phyloP scores from a whole-genome alignment of 2,888 invertebrate genomes.

The Erebia aethiops region DNA sequence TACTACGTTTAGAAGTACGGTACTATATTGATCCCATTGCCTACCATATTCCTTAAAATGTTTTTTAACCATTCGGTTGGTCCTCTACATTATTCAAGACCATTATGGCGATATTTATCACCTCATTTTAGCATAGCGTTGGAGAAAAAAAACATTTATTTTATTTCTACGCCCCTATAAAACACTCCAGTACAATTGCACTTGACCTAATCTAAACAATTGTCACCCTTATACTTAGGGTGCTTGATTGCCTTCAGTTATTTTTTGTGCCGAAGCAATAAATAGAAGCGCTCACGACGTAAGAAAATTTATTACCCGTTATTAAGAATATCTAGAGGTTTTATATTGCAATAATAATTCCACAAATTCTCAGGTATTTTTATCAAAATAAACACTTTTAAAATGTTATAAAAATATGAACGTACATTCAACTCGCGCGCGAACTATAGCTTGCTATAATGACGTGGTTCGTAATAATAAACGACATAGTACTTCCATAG shows the following conservation, averaged over 20 bases:
- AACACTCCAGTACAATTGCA: conserved; percentile 15
- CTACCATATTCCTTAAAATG: neutral
- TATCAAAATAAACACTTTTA: too few relatives aligned
- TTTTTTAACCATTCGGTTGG: conserved; percentile 9
- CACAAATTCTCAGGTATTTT: too few relatives aligned
- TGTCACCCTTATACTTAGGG: conserved; percentile 1
- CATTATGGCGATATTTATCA: conserved; percentile 18
- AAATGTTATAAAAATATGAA: too few relatives aligned
- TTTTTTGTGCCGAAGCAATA: conserved; percentile 9
- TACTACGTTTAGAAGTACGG: neutral
- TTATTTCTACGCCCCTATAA: conserved; percentile 18
- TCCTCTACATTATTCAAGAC: conserved; percentile 14
- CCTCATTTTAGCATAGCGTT: conserved; percentile 12
- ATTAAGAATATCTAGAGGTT: neutral
- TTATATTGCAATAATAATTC: too few relatives aligned
- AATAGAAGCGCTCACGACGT: neutral
- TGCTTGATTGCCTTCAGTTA: conserved; percentile 4
- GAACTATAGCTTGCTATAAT: too few relatives aligned
- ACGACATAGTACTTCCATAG: too few relatives aligned
- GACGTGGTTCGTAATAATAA: too few relatives aligned
- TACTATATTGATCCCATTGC: too few relatives aligned
- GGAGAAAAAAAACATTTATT: conserved; percentile 4
- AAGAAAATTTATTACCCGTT: neutral
- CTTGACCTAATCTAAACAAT: conserved; percentile 20
- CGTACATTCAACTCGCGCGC: too few relatives aligned